These are phyloP conservation scores for Ciconia nigra DNA, from an alignment of 2,797 vertebrate genomes.

Conservation along the genomic window DNA sequence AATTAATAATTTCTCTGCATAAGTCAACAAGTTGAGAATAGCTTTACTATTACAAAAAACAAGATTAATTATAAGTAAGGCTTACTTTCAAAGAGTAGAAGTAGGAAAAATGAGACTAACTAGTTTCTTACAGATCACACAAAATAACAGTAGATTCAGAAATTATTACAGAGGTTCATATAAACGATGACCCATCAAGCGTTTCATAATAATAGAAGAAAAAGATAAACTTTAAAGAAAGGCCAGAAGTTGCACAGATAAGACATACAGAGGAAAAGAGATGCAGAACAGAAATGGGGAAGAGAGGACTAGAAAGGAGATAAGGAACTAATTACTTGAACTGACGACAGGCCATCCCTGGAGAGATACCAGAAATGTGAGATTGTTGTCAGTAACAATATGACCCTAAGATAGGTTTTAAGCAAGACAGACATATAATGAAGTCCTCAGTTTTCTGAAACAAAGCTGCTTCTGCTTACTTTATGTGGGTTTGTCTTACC, in stretches of 20 bases:
- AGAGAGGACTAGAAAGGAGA: neutral
- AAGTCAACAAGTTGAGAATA: neutral
- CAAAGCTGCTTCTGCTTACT: neutral
- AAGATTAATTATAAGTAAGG: neutral
- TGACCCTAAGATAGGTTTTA: neutral
- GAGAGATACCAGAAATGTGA: neutral
- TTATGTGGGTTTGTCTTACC: neutral
- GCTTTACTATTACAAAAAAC: neutral
- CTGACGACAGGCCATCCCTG: neutral
- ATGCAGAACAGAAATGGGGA: neutral
- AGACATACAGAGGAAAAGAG: neutral
- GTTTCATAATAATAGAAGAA: neutral
- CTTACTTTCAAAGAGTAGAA: neutral
- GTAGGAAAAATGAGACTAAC: neutral
- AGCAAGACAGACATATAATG: neutral
- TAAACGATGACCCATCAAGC: neutral
- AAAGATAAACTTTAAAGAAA: neutral
- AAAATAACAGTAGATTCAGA: neutral
- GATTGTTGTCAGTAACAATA: neutral
- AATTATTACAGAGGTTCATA: neutral
- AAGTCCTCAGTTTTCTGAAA: neutral
- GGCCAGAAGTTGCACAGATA: neutral
- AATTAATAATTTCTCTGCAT: neutral
- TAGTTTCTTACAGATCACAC: neutral
- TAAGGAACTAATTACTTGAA: neutral